Percentiles rank a stretch among this genome's conserved stretches.
Conservation (phyloP, 2,797 vertebrate genomes). For the Protosalanx chinensis region DNA sequence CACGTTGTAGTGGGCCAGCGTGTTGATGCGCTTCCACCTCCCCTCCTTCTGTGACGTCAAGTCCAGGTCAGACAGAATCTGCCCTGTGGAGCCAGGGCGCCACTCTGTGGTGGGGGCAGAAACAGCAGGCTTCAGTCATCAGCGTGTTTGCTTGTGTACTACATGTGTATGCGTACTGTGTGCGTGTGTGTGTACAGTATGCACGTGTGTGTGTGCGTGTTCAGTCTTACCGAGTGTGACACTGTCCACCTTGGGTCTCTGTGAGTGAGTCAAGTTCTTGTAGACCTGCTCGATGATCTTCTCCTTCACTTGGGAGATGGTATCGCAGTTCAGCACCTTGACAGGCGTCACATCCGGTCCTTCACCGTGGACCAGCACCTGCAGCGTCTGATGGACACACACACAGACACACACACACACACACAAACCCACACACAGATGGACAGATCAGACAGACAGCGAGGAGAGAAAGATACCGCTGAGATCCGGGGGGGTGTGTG, state of each 20-base stretch:
- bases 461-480: slow-evolving; percentile 6
- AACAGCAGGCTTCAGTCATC: neutral
- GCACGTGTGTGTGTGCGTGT: too few species aligned
- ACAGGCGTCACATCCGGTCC: slow-evolving; percentile 85
- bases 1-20: slow-evolving; percentile 96
- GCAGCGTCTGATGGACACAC: slow-evolving; percentile 79
- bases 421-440: slow-evolving; percentile 31
- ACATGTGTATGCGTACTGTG: neutral
- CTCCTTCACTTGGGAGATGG: slow-evolving; percentile 97
- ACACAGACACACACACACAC: neutral
- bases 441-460: slow-evolving; percentile 29
- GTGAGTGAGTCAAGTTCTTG: slow-evolving; percentile 87
- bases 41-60: slow-evolving; percentile 95
- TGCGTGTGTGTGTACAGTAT: neutral
- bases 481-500: neutral
- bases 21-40: slow-evolving; percentile 92
- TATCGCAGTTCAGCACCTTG: slow-evolving; percentile 97
- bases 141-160: neutral
- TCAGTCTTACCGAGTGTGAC: slow-evolving; percentile 86
- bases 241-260: slow-evolving; percentile 90
- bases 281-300: slow-evolving; percentile 98
- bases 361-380: slow-evolving; percentile 90
- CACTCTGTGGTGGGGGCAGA: slow-evolving; percentile 11
- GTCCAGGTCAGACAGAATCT: slow-evolving; percentile 95
- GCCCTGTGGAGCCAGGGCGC: slow-evolving; percentile 44